Conservation (phyloP, 2,888 invertebrate genomes). For the Parnassius orleans region DNA sequence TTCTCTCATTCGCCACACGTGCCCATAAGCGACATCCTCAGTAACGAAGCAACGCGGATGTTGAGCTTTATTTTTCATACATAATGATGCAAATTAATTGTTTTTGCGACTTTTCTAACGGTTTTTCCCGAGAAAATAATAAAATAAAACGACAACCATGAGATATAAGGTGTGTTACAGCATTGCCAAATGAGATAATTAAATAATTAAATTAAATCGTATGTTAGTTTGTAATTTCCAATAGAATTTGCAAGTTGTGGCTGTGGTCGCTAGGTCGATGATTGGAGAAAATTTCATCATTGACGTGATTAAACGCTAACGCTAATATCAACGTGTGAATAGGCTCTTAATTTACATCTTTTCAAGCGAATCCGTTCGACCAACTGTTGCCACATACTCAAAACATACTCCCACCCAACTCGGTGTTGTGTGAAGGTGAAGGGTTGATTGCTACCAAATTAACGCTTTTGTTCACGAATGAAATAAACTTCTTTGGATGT, state of each 20-base stretch:
- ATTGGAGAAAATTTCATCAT: too few species aligned
- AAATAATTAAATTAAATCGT: conserved; percentile 2
- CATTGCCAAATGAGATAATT: conserved; percentile 16
- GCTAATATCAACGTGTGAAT: conserved; percentile 7
- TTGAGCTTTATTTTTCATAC: too few species aligned
- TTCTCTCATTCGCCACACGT: conserved; percentile 7
- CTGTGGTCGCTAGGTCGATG: too few species aligned
- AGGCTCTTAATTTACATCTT: conserved; percentile 27
- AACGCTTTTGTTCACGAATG: conserved; percentile 24
- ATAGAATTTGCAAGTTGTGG: too few species aligned
- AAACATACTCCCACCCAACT: conserved; percentile 30
- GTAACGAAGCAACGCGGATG: too few species aligned
- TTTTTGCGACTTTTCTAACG: too few species aligned
- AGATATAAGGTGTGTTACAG: conserved; percentile 6
- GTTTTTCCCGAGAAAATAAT: too few species aligned
- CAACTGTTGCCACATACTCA: conserved; percentile 32
- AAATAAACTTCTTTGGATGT: conserved; percentile 19
- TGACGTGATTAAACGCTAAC: background rate
- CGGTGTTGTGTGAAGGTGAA: conserved; percentile 23
- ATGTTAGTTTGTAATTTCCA: too few species aligned
- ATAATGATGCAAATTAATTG: too few species aligned
- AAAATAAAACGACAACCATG: too few species aligned
- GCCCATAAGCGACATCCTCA: conserved; percentile 15
- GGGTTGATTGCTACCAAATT: conserved; percentile 27
- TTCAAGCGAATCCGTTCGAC: conserved; percentile 27